A percentile compares a stretch with the other conserved stretches of the same genome.
Conservation (phyloP, 2,888 invertebrate genomes). For the Erebia ligea region DNA sequence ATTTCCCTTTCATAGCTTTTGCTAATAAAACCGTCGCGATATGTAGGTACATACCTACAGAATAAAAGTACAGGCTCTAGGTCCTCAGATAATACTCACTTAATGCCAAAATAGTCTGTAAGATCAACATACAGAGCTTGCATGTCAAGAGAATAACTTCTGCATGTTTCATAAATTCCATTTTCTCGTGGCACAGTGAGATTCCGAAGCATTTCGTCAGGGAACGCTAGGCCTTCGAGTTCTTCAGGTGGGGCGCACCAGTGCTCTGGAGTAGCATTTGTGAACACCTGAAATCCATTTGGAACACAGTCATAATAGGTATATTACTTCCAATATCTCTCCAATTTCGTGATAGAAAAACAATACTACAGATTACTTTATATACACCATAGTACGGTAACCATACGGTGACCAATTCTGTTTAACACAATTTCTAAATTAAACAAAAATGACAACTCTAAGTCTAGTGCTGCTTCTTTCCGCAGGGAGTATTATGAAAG, state of each 20-base stretch:
- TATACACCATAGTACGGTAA: no score
- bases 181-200: constrained; percentile 77
- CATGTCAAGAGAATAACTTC: constrained; percentile 78
- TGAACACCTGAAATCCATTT: constrained; percentile 81
- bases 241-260: constrained; percentile 85
- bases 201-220: constrained; percentile 74
- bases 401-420: no score
- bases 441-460: no score
- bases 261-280: constrained; percentile 87
- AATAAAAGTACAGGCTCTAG: not conserved
- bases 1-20: no score
- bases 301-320: not conserved
- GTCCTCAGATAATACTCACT: constrained; percentile 48
- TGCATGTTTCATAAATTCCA: constrained; percentile 78
- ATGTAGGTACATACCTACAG: no score
- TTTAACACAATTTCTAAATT: no score
- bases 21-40: no score
- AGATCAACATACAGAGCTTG: constrained; percentile 56
- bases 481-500: no score
- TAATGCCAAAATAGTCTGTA: constrained; percentile 59
- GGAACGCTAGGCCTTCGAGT: constrained; percentile 72
- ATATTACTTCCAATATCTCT: not conserved
- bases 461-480: no score
- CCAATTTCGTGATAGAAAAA: no score
- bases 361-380: no score